A percentile compares a stretch with the other conserved stretches of the same genome.
Evolutionary conservation across 2,113 vertebrate genomes (phyloP).

Genomic region (Thryonomys swinderianus): DNA sequence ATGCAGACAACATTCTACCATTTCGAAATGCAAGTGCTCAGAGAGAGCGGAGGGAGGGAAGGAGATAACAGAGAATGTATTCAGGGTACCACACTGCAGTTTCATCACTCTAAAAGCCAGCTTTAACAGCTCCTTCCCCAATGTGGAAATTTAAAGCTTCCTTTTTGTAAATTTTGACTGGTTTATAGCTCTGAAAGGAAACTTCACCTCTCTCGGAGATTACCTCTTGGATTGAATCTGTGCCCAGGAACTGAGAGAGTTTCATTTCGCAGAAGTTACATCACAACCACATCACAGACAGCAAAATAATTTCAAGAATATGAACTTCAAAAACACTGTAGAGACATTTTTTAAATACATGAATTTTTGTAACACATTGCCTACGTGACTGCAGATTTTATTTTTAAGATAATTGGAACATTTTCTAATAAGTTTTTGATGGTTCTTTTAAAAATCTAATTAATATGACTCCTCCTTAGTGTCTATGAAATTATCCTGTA

Average conservation of each 20-base stretch:
- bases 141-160: conserved; percentile 80
- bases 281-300: neutral
- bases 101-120: conserved; percentile 71
- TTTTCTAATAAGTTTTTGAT: conserved; percentile 44
- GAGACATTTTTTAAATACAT: neutral
- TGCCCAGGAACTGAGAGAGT: neutral
- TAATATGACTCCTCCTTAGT: neutral
- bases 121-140: conserved; percentile 73
- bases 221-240: conserved; percentile 42
- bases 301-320: conserved; percentile 13
- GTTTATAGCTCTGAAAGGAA: conserved; percentile 70
- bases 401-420: conserved; percentile 5
- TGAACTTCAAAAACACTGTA: neutral
- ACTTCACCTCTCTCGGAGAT: conserved; percentile 62
- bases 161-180: conserved; percentile 76
- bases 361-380: neutral
- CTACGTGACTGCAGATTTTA: conserved; percentile 1
- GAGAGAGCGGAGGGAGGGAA: conserved; percentile 50
- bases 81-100: conserved; percentile 73
- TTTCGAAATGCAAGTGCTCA: conserved; percentile 77
- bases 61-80: conserved; percentile 79
- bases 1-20: conserved; percentile 76
- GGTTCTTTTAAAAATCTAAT: conserved; percentile 13
- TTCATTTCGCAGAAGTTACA: conserved; percentile 18
- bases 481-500: conserved; percentile 20